phyloP scores from a whole-genome alignment of 2,888 invertebrate genomes.

The Andrena hattorfiana region DNA sequence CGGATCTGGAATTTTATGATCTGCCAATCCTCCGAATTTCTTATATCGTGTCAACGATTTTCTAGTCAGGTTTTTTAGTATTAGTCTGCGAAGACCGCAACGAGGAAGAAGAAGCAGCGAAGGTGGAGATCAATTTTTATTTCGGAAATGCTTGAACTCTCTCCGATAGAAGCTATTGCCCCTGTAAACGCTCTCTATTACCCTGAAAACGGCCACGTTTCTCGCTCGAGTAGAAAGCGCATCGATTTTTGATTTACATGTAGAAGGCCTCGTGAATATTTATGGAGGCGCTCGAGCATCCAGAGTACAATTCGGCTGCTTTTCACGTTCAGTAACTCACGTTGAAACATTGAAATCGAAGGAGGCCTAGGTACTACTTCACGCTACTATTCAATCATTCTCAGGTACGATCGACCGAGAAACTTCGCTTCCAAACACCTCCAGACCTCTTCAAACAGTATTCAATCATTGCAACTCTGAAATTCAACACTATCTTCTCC shows the following conservation, averaged over 20 bases:
- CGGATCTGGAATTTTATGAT: background rate
- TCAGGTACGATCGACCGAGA: background rate
- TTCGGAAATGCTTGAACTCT: slow-evolving; percentile 32
- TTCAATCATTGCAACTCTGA: too few species aligned
- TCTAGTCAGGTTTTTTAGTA: too few species aligned
- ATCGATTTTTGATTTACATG: slow-evolving; percentile 49
- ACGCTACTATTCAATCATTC: background rate
- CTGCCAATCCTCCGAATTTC: too few species aligned
- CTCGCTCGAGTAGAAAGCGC: slow-evolving; percentile 46
- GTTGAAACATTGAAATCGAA: background rate
- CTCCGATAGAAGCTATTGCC: slow-evolving; percentile 23
- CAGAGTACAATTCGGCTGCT: background rate
- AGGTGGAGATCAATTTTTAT: background rate
- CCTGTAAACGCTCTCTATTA: background rate
- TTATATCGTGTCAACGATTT: too few species aligned
- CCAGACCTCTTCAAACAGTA: background rate
- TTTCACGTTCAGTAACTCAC: background rate
- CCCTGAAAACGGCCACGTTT: slow-evolving; percentile 18
- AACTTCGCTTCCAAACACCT: background rate
- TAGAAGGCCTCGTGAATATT: slow-evolving; percentile 36
- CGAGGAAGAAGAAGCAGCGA: background rate
- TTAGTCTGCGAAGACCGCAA: too few species aligned
- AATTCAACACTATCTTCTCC: too few species aligned
- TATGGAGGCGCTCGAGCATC: background rate
- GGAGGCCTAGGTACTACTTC: background rate